Base-by-base conservation (phyloP, 2,888 invertebrate genomes). In the Myopa tessellatipennis region DNA sequence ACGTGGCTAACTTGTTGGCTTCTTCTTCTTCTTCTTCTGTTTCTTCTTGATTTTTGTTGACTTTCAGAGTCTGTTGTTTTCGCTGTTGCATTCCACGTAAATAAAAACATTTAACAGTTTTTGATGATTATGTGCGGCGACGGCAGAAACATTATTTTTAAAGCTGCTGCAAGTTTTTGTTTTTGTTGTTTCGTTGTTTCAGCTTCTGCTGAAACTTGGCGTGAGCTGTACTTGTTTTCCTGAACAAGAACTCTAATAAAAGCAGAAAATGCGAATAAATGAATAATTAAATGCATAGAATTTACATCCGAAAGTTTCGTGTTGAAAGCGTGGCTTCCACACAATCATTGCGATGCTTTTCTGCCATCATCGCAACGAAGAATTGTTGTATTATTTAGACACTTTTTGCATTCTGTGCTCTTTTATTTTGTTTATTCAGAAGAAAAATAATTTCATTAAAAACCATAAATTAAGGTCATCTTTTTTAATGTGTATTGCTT, bases 11-110 rank as follows among this genome's bases (percentile, higher is more conserved):
- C 65, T 74, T 65, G 45, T 14, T 58, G 70, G 18, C 14, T 71
- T 68, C 58, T 38, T 55, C 55, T n/a, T n/a, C n/a, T n/a, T n/a
- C n/a, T n/a, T n/a, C n/a, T n/a, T n/a, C n/a, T n/a, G n/a, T n/a
- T n/a, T n/a, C n/a, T n/a, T n/a, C n/a, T n/a, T n/a, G n/a, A n/a
- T n/a, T 77, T 61, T n/a, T 58, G 38, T 60, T 52, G n/a, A 26
- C 55, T 67, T 65, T 79, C 38, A 18, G 52, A 10, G 63, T 38
- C 67, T 50, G 8, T 73, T 40, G 55, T 40, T 75, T 67, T 40
- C 52, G 67, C 73, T 52, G 61, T 69, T 75, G 68, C 34, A 52
- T 58, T 75, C 34, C 70, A 74, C 74, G 81, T 77, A 74, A 76
- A 76, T 65, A 76, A 76, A 68, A 76, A 76, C 76, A 76, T 75